Percentiles rank a stretch among this genome's conserved stretches.
phyloP scores from a whole-genome alignment of 2,888 invertebrate genomes.

The Nipponacmea schrenckii region DNA sequence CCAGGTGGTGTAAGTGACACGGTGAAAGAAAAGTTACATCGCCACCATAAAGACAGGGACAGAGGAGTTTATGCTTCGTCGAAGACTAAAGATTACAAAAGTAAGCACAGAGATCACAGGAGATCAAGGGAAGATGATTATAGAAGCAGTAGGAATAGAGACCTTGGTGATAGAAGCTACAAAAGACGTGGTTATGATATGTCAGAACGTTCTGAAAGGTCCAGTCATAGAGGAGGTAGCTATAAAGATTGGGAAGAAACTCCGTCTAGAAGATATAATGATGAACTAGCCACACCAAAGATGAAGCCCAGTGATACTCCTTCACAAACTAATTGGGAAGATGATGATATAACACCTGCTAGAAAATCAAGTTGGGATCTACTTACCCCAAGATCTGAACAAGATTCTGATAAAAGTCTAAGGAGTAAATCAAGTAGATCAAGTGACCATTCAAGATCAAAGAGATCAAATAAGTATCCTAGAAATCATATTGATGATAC shows the following conservation, averaged over 20 bases:
- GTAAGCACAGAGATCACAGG: conserved; percentile 70
- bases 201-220: conserved; percentile 29
- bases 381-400: conserved; percentile 78
- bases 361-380: conserved; percentile 86
- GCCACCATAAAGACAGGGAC: conserved; percentile 72
- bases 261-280: conserved; percentile 72
- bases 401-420: not conserved
- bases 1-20: conserved; percentile 90
- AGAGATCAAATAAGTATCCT: not conserved
- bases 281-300: conserved; percentile 88
- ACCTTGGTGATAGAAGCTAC: conserved; percentile 42
- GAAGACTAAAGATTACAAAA: conserved; percentile 76
- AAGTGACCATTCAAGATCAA: conserved; percentile 8
- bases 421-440: not conserved
- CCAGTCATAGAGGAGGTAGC: conserved; percentile 40
- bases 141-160: conserved; percentile 7
- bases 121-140: conserved; percentile 32
- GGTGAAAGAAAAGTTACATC: conserved; percentile 79
- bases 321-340: conserved; percentile 72
- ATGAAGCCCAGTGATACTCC: conserved; percentile 75
- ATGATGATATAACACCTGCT: conserved; percentile 73
- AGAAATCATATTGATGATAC: conserved; percentile 70
- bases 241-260: conserved; percentile 65
- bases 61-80: conserved; percentile 80
- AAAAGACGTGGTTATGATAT: conserved; percentile 25